These are phyloP conservation scores for Otolemur crassicaudatus DNA, from an alignment of 2,797 vertebrate genomes.

Conservation along the genomic window DNA sequence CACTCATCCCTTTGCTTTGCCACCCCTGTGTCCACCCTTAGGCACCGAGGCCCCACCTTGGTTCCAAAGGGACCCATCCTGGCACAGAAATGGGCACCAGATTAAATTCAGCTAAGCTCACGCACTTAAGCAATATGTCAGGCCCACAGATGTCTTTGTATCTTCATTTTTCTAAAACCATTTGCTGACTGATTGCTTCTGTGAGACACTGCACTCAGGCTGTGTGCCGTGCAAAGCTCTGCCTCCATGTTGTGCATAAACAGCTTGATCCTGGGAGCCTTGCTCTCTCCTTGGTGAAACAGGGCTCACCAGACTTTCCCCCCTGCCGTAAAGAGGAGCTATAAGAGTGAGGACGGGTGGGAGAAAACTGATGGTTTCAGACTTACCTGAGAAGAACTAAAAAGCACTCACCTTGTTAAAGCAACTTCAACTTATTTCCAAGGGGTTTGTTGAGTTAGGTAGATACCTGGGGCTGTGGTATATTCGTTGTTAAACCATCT, in stretches of 20 bases:
- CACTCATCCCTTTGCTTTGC: neutral
- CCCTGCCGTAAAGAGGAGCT: neutral
- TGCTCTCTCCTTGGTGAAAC: neutral
- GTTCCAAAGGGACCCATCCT: neutral
- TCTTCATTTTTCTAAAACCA: neutral
- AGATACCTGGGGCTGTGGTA: neutral
- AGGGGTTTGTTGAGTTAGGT: neutral
- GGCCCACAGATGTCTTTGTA: neutral
- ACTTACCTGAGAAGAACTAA: neutral
- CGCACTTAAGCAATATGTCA: neutral
- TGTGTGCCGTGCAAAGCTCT: neutral
- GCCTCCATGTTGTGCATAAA: rapidly evolving
- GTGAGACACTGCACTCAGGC: rapidly evolving
- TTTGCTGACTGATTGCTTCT: neutral
- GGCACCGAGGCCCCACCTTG: neutral
- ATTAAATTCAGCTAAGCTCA: neutral
- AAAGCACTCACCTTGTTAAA: neutral
- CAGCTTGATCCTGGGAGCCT: neutral
- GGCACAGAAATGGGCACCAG: neutral
- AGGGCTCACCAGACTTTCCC: neutral
- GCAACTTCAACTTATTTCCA: neutral
- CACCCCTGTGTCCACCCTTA: neutral
- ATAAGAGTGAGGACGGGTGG: neutral
- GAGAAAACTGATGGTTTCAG: neutral
- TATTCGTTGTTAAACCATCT: neutral